Evolutionary conservation across 2,797 vertebrate species (phyloP), one percentile per base, ranked within the genome.

Genomic region (Cynopterus sphinx): DNA sequence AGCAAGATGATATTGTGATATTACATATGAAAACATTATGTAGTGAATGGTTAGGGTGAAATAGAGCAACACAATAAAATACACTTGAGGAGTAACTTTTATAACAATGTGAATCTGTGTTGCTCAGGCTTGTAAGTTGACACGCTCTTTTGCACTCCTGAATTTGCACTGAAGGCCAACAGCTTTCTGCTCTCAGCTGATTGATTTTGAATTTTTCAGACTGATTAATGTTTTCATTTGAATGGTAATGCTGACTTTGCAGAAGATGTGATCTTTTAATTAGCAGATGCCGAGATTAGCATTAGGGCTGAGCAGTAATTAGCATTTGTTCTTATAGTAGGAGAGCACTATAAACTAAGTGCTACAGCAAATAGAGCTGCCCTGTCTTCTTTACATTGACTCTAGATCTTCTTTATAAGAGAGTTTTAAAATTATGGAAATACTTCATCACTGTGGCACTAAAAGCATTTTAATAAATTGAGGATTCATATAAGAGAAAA

Each of bases 181-280:
- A 97, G 92, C 85, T 96, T 98, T 68, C 85, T 98, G 61, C 97
- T 97, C 98, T 97, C 51, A 92, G 87, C 97, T 96, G 97, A 98
- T 98, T 98, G 96, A 96, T 97, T 97, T 97, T 98, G 90, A 96
- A 97, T 97, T 98, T 98, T 97, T 97, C 97, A 97, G 98, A 98
- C 95, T 98, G 98, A 98, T 98, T 98, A 98, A 98, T 98, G 98
- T 98, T 98, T 98, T 98, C 97, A 97, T 98, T 98, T 98, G 98
- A 98, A 97, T 98, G 97, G 88, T 96, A 95, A 92, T 98, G 98
- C 98, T 98, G 98, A 98, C 98, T 98, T 95, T 97, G 98, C 98
- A 98, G 97, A 98, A 98, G 98, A 98, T 98, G 98, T 98, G 98
- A 98, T 98, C 98, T 98, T 98, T 98, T 98, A 98, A 98, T 98